Base-by-base conservation (phyloP, 2,888 invertebrate genomes). In the Aethes cnicana region DNA sequence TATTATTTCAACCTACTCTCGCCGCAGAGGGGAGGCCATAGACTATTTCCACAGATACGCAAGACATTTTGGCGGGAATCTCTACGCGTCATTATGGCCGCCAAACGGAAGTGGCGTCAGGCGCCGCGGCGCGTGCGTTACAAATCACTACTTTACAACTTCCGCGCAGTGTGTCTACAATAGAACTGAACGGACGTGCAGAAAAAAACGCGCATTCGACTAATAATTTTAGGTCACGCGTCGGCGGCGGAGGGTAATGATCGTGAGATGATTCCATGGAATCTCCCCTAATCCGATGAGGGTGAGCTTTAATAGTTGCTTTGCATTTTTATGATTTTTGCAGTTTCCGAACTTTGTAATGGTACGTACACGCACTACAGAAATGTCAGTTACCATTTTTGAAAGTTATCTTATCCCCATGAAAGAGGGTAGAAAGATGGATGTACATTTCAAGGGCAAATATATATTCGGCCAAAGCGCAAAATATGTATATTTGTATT, bases 91-190 rank as follows among this genome's bases (percentile, higher is more conserved):
- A 88, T 88, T 88, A 87, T 77, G 81, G 81, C 75, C 61, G 68
- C 63, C 69, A 57, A 58, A 66, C 82, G 89, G 90, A 90, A 84
- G 81, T 77, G 74, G 66, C 79, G 84, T 76, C 84, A 81, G 84
- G 77, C 84, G 86, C 68, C 81, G 81, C 82, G 84, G 82, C 90
- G 90, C 87, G 90, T 88, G 90, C 89, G 81, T 90, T 84, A 85
- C 90, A 90, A 90, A 90, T 90, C 89, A 87, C 88, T 87, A 85
- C 88, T 89, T 89, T 90, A 90, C 90, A 86, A 89, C 90, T 86
- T 90, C 90, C 90, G 64, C 68, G 68, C 80, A 86, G 77, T 84
- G 64, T 72, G 64, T 68, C 72, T 63, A 72, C 68, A 63, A 69
- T 69, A 64, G 72, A 54, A 64, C 67, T 66, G 64, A 64, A 59